Evolutionary conservation across 2,113 vertebrate species (phyloP).

Genomic region (Axis porcinus): DNA sequence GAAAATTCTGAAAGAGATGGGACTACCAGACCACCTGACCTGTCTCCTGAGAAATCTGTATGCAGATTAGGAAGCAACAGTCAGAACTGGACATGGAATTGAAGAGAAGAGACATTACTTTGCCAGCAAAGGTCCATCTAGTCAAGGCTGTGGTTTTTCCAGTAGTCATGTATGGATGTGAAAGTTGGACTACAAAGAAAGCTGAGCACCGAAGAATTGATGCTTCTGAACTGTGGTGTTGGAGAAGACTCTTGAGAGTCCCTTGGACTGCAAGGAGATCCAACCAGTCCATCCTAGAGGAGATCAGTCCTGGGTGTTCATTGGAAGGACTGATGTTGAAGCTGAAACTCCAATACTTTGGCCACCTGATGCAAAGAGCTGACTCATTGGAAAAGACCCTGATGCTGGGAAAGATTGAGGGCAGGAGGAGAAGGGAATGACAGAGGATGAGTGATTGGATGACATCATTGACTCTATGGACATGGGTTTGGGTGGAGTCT

Average conservation of each 20-base stretch:
- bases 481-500: neutral
- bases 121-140: neutral
- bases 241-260: neutral
- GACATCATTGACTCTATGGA: neutral
- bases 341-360: neutral
- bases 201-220: rapidly evolving
- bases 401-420: neutral
- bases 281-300: neutral
- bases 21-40: no score
- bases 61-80: no score
- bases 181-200: neutral
- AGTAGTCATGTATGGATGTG: neutral
- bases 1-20: no score
- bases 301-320: neutral
- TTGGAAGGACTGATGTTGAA: neutral
- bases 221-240: neutral
- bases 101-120: no score
- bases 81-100: no score
- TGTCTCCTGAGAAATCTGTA: no score
- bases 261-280: neutral
- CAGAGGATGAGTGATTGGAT: neutral
- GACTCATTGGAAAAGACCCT: neutral
- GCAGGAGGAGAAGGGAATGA: neutral
- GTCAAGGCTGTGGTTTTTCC: neutral
- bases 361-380: neutral